These are phyloP conservation scores for Choloepus didactylus DNA, from an alignment of 2,797 vertebrate species.

Conservation along the genomic window DNA sequence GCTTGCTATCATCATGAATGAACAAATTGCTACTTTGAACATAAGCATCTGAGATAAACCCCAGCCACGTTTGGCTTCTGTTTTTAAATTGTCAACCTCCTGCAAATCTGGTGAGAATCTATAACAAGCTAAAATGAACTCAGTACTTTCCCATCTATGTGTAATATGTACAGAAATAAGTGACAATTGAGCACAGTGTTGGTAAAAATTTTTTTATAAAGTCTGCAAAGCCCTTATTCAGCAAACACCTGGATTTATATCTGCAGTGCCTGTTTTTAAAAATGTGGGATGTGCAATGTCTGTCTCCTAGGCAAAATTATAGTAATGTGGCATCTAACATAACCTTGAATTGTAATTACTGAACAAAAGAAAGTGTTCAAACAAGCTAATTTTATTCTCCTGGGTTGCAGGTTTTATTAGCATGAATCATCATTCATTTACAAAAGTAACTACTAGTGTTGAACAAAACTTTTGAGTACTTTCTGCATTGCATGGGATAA, in stretches of 20 bases:
- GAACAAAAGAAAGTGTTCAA: constrained; percentile 79
- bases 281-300: constrained; percentile 45
- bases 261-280: constrained; percentile 64
- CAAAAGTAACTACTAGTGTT: constrained; percentile 40
- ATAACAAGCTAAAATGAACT: constrained; percentile 59
- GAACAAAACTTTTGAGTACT: constrained; percentile 59
- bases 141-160: constrained; percentile 12
- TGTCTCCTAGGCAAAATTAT: constrained; percentile 68
- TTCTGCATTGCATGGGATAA: background rate
- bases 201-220: constrained; percentile 17
- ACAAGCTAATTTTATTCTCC: constrained; percentile 78
- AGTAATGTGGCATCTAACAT: constrained; percentile 48
- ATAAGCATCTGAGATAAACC: constrained; percentile 60
- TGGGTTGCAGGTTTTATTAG: constrained; percentile 76
- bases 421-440: constrained; percentile 71
- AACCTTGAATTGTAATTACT: constrained; percentile 75
- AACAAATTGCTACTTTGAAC: constrained; percentile 61
- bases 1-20: background rate
- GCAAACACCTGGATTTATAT: constrained; percentile 64
- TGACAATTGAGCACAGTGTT: background rate
- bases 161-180: background rate
- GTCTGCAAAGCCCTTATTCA: constrained; percentile 46
- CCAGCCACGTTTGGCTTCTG: constrained; percentile 65
- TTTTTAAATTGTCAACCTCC: constrained; percentile 77
- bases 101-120: constrained; percentile 61